Evolutionary conservation across 2,888 invertebrate species (phyloP).

Genomic region (Ornithoptera priamus): DNA sequence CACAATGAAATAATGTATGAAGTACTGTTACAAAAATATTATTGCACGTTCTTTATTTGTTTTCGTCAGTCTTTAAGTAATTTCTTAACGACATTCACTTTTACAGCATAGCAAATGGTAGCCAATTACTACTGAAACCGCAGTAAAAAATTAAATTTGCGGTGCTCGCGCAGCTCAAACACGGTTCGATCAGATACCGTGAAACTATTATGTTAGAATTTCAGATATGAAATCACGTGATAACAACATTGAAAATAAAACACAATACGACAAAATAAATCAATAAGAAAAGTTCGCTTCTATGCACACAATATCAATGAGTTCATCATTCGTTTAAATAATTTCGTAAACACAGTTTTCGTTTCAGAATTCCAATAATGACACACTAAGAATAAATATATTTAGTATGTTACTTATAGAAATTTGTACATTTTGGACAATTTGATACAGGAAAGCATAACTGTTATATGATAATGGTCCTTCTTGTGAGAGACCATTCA

Average conservation of each 20-base stretch:
- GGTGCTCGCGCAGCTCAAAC: not conserved
- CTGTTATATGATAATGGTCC: not conserved
- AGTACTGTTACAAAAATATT: no score
- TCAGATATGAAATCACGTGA: no score
- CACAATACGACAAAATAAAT: not conserved
- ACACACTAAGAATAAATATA: not conserved
- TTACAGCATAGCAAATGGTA: not conserved
- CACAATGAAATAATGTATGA: no score
- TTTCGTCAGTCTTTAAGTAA: not conserved
- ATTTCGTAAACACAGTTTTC: not conserved
- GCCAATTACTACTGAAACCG: not conserved
- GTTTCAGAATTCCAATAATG: not conserved
- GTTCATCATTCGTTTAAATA: not conserved
- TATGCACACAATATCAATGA: not conserved
- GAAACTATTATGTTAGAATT: not conserved
- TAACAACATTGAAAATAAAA: no score
- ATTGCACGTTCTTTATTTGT: not conserved
- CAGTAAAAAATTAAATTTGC: not conserved
- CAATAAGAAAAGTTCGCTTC: slow-evolving; percentile 1
- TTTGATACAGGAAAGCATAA: not conserved
- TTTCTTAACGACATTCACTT: not conserved
- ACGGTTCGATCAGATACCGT: not conserved
- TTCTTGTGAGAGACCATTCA: not conserved
- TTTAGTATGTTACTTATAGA: not conserved
- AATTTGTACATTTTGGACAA: not conserved